Evolutionary conservation across 2,113 vertebrate species (phyloP).

Genomic region (Indicator maculatus): DNA sequence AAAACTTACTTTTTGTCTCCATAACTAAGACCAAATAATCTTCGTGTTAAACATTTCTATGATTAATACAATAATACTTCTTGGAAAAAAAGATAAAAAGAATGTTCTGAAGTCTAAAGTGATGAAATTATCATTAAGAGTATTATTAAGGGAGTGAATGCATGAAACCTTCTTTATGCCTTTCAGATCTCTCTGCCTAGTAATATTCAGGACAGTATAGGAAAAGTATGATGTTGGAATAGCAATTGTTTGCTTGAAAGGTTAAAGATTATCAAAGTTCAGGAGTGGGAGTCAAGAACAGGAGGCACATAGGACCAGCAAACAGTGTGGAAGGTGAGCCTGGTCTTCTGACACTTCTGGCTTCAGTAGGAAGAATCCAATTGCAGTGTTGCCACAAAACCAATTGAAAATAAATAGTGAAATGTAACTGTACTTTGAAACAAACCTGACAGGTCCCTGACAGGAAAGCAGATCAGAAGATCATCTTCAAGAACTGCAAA

Average conservation of each 20-base stretch:
- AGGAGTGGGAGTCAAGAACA: neutral
- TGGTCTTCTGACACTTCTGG: neutral
- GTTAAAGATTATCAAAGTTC: neutral
- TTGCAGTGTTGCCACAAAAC: neutral
- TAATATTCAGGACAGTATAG: neutral
- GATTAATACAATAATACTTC: neutral
- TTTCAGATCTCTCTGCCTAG: neutral
- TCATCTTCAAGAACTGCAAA: neutral
- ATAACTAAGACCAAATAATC: neutral
- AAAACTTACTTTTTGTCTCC: neutral
- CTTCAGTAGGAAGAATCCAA: neutral
- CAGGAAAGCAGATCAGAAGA: neutral
- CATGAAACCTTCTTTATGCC: accelerated
- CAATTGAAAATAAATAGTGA: neutral
- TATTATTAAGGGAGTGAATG: neutral
- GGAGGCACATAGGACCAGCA: neutral
- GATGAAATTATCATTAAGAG: neutral
- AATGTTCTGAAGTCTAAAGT: neutral
- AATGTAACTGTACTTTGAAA: neutral
- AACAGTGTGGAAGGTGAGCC: neutral
- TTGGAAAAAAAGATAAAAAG: neutral
- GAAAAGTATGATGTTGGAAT: neutral
- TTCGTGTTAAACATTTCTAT: neutral
- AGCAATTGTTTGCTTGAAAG: neutral
- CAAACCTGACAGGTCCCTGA: neutral